phyloP scores from a whole-genome alignment of 2,888 invertebrate genomes.

The Sesamia inferens region DNA sequence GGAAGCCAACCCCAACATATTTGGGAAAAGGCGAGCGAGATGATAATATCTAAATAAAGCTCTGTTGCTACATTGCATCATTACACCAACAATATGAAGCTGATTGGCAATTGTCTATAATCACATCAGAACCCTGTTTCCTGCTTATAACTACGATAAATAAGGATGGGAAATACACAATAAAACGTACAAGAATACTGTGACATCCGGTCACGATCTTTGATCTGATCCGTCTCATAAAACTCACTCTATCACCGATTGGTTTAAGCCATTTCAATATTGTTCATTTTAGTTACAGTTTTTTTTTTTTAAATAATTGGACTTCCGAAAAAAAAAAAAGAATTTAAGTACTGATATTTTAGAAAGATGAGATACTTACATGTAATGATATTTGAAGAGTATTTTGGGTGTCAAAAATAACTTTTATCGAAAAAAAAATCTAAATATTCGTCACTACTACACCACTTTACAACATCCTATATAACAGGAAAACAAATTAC shows the following conservation, averaged over 20 bases:
- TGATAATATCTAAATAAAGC: not conserved
- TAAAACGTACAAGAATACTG: constrained; percentile 31
- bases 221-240: constrained; percentile 24
- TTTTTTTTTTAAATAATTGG: not conserved
- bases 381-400: not conserved
- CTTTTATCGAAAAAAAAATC: not conserved
- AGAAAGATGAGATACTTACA: not conserved
- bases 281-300: not conserved
- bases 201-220: constrained; percentile 41
- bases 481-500: not conserved
- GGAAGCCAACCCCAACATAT: no score
- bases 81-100: not conserved
- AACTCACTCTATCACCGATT: not conserved
- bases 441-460: not conserved
- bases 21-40: no score
- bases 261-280: not conserved
- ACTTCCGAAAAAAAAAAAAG: not conserved
- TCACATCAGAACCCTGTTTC: constrained; percentile 17
- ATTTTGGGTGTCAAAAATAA: not conserved
- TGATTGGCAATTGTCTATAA: not conserved
- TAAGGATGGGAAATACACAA: constrained; percentile 25
- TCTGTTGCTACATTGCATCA: not conserved
- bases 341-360: not conserved
- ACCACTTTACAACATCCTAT: not conserved
- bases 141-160: constrained; percentile 34